These are phyloP conservation scores for Hydrozoanthus gracilis DNA, from an alignment of 92 coral and sea anemone species.

Conservation along the genomic window DNA sequence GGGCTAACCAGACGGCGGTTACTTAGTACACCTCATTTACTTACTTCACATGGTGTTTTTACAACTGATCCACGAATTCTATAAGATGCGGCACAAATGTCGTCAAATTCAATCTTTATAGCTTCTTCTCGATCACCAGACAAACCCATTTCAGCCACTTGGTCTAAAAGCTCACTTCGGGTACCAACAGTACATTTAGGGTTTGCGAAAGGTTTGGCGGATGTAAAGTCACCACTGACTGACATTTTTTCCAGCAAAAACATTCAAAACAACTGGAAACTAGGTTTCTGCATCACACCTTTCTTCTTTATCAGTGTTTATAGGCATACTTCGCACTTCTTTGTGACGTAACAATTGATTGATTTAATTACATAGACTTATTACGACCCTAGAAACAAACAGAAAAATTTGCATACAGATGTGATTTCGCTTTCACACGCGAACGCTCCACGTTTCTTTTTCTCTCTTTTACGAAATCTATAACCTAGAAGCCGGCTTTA, in stretches of 20 bases:
- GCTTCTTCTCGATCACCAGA: conserved; percentile 75
- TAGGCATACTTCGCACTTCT: background rate
- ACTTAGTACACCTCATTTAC: background rate
- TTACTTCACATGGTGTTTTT: conserved; percentile 87
- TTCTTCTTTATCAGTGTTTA: background rate
- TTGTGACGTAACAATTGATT: background rate
- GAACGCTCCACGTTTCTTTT: too few species aligned
- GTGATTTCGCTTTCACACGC: too few species aligned
- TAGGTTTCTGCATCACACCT: background rate
- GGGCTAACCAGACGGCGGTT: too few species aligned
- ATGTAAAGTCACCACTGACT: background rate
- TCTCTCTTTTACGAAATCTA: too few species aligned
- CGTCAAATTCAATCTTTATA: conserved; percentile 76
- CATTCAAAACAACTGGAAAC: too few species aligned
- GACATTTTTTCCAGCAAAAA: too few species aligned
- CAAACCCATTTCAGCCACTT: conserved; percentile 63
- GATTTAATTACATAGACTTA: too few species aligned
- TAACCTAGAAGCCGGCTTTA: too few species aligned
- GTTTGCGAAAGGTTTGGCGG: conserved; percentile 56
- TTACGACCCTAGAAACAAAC: too few species aligned
- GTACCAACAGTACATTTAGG: conserved; percentile 58
- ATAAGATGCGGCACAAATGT: conserved; percentile 82
- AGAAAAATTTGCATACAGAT: too few species aligned
- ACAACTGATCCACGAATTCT: conserved; percentile 79
- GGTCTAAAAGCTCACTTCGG: conserved; percentile 57